Evolutionary conservation across 2,888 invertebrate genomes (phyloP), one percentile per base, ranked within the genome.

Genomic region (Amiota mariae): DNA sequence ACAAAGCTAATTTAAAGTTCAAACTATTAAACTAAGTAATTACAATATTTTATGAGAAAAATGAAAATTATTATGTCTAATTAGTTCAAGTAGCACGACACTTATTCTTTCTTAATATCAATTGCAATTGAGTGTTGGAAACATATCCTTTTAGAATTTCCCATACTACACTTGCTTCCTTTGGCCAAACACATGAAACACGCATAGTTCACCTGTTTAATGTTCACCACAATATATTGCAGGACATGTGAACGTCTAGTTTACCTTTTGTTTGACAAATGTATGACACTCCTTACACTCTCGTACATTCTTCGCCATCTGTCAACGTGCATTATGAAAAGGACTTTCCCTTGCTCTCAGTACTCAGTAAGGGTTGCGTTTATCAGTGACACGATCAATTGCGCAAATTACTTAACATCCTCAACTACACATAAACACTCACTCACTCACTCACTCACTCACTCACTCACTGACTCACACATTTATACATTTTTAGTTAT

Each of bases 341-440:
- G 47, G 6, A 24, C 24, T 24, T 24, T 24, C 3, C 24, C 24
- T 3, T 24, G 24, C 24, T 24, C 3, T 24, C 2, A 57, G 46
- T 13, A 8, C 8, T 49, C n/a, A n/a, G n/a, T n/a, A 48, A 61
- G 15, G 56, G 59, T 61, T 24, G 61, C 13, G 61, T n/a, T 48
- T 71, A 70, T 70, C 70, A 71, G 61, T 71, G 47, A 49, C 61
- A 71, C 71, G 71, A 71, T 71, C 71, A 49, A 71, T 71, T 71
- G 71, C 61, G 61, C 71, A 71, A 71, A 71, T 71, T 61, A 61
- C 68, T 54, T 18, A 13, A 63, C 63, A 63, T 63, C 63, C 46
- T 24, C 4, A 12, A 46, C 63, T 36, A 36, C 36, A 24, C 63
- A 24, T 0, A 54, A 1, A n/a, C 54, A 54, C n/a, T n/a, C n/a